Percentiles rank a stretch among this genome's conserved stretches.
Evolutionary conservation across 1,140 invertebrate genomes (phyloP).

Genomic region (Spodoptera frugiperda): DNA sequence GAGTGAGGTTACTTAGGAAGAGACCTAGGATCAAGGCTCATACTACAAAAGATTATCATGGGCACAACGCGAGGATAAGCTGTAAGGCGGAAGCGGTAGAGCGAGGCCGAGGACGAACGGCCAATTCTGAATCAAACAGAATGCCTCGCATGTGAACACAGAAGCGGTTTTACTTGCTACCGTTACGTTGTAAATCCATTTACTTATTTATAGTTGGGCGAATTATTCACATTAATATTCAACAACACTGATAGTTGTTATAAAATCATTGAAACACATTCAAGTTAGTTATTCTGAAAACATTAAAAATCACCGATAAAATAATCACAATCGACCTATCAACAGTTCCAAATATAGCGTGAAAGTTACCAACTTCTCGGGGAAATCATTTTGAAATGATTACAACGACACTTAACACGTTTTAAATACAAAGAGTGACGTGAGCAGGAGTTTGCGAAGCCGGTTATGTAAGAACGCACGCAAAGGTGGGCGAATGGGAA

Average conservation of each 20-base stretch:
- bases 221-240: background rate
- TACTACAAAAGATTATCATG: constrained; percentile 78
- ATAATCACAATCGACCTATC: background rate
- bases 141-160: constrained; percentile 57
- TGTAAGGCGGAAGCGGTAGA: constrained; percentile 77
- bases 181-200: constrained; percentile 50
- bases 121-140: constrained; percentile 76
- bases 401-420: constrained; percentile 67
- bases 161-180: constrained; percentile 55
- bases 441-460: constrained; percentile 68
- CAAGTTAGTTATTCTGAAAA: constrained; percentile 1
- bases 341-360: constrained; percentile 25
- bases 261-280: background rate
- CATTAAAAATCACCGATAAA: background rate
- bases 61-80: constrained; percentile 81
- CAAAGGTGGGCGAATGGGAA: constrained; percentile 46
- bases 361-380: constrained; percentile 35
- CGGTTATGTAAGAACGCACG: constrained; percentile 71
- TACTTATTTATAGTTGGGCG: constrained; percentile 29
- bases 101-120: constrained; percentile 81
- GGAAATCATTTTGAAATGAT: constrained; percentile 70
- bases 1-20: constrained; percentile 58
- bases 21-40: constrained; percentile 76
- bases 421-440: constrained; percentile 76
- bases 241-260: background rate